These are phyloP conservation scores for Gallinago jamesoni DNA, from an alignment of 2,113 vertebrate genomes.

Conservation along the genomic window DNA sequence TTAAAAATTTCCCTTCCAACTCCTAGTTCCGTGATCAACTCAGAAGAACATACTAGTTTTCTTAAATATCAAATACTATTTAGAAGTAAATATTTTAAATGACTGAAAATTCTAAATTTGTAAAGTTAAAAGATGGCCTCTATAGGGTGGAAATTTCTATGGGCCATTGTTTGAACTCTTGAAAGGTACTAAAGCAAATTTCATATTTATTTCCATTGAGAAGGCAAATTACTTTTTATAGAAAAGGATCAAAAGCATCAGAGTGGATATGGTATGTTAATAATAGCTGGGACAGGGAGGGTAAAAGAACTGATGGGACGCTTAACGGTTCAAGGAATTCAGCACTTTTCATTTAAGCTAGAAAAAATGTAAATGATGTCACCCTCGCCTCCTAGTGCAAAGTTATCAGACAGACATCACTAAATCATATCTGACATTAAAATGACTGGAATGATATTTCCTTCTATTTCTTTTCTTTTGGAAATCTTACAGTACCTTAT, in stretches of 20 bases:
- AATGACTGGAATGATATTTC: constrained; percentile 68
- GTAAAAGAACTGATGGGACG: constrained; percentile 68
- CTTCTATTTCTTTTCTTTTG: constrained; percentile 56
- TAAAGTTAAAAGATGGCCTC: constrained; percentile 48
- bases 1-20: neutral
- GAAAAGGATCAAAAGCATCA: constrained; percentile 62
- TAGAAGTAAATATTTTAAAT: constrained; percentile 60
- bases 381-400: constrained; percentile 62
- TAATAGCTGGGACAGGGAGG: constrained; percentile 60
- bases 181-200: constrained; percentile 68
- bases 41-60: neutral
- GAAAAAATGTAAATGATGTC: constrained; percentile 76
- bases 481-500: constrained; percentile 44
- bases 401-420: constrained; percentile 70
- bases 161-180: constrained; percentile 61
- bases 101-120: constrained; percentile 55
- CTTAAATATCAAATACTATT: constrained; percentile 42
- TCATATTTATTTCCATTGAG: constrained; percentile 70
- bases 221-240: constrained; percentile 70
- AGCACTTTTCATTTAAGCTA: constrained; percentile 64
- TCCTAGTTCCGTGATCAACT: neutral
- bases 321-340: constrained; percentile 65
- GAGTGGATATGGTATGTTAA: constrained; percentile 66
- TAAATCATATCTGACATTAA: constrained; percentile 62
- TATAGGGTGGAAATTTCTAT: constrained; percentile 22